Evolutionary conservation across 2,888 invertebrate genomes (phyloP), one percentile per base, ranked within the genome.

Genomic region (Punctoribates punctum): DNA sequence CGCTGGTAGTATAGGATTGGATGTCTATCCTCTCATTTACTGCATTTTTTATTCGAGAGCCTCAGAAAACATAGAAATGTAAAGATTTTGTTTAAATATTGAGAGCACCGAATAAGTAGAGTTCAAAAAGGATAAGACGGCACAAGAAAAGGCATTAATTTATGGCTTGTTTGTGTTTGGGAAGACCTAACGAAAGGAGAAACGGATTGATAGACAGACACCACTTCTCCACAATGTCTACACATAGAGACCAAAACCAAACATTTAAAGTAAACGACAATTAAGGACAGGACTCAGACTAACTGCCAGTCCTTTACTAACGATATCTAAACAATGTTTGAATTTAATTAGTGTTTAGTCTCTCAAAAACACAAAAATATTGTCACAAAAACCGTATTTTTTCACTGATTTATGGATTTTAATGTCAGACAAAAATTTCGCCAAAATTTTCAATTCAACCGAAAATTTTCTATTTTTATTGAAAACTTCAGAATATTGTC

Each of bases 311-410:
- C 34, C 54, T 54, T 54, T n/a, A 20, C n/a, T 54, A 54, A 60
- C 20, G 23, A 60, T 60, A 48, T 17, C 48, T 54, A n/a, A 60
- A 60, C 11, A 6, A 15, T 27, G 25, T 15, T 27, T 60, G 60
- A 25, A 11, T 60, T 60, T 60, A 60, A 60, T 27, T 60, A 27
- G 17, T 27, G 60, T 60, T 60, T 60, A 27, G 60, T 60, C 27
- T 60, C 15, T 48, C 3, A 48, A 48, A 48, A n/a, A 48, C 11
- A 4, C 15, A 48, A 17, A 48, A 13, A 11, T 48, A 6, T 15
- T 17, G 15, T 48, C 17, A 48, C 15, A 48, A n/a, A 48, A 17
- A 3, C 8, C 34, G 34, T 34, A 34, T 34, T 34, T 34, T 34
- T 34, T 34, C 34, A 34, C 34, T 34, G 34, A 34, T 34, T 34